phyloP scores from a whole-genome alignment of 2,888 invertebrate genomes.

The Serrognathus titanus region DNA sequence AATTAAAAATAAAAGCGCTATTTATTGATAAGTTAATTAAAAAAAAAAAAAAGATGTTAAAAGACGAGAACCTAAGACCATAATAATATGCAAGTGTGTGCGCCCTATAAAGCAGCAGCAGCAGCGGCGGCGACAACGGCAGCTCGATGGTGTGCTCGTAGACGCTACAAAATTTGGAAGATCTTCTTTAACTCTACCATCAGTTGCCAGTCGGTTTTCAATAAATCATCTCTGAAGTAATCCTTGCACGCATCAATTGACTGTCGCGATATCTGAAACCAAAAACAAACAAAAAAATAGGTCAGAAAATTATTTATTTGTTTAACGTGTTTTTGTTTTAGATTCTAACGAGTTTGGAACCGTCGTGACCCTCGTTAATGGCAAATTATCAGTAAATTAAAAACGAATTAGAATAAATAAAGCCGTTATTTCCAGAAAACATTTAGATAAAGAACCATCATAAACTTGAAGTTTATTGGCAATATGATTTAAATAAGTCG shows the following conservation, averaged over 20 bases:
- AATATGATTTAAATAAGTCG: no score
- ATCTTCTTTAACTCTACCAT: conserved; percentile 98
- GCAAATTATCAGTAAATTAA: no score
- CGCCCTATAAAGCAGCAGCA: neutral
- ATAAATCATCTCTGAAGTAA: conserved; percentile 96
- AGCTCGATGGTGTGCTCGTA: neutral
- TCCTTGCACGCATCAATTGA: conserved; percentile 99
- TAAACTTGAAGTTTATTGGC: no score
- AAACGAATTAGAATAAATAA: no score
- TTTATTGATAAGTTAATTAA: no score
- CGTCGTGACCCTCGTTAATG: no score
- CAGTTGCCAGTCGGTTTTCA: conserved; percentile 96
- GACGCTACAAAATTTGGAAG: conserved; percentile 84
- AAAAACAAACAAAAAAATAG: conserved; percentile 25
- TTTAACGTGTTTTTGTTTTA: neutral
- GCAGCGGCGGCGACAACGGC: no score
- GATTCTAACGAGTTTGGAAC: no score
- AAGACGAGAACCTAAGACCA: conserved; percentile 5
- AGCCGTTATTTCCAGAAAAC: no score
- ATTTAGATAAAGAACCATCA: no score
- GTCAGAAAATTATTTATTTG: neutral
- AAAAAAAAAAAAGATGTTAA: no score
- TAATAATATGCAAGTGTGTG: neutral
- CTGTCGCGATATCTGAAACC: conserved; percentile 87
- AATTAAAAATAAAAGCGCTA: no score